These are phyloP conservation scores for Eriosoma lanigerum DNA, from an alignment of 1,140 invertebrate species.

Conservation along the genomic window DNA sequence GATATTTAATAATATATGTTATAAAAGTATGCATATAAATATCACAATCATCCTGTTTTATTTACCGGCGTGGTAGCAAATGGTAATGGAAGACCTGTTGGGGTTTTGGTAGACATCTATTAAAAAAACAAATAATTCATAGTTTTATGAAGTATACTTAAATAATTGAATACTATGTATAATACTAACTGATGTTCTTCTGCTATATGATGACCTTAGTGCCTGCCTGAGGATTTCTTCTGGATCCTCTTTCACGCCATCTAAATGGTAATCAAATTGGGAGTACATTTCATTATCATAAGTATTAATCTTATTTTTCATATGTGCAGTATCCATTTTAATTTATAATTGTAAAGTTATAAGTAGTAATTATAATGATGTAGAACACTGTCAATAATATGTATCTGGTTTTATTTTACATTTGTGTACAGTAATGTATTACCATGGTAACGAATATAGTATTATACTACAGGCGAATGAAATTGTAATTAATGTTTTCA, in stretches of 20 bases:
- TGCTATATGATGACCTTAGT: slow-evolving; percentile 65
- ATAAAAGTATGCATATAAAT: no score
- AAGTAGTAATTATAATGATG: neutral
- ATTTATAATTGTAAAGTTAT: neutral
- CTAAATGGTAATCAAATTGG: slow-evolving; percentile 67
- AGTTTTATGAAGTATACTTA: neutral
- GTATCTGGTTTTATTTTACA: neutral
- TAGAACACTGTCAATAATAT: neutral
- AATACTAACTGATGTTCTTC: slow-evolving; percentile 62
- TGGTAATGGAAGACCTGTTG: slow-evolving; percentile 37
- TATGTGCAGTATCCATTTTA: slow-evolving; percentile 40
- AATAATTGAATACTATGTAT: neutral
- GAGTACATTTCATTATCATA: slow-evolving; percentile 63
- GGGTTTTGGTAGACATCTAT: slow-evolving; percentile 29
- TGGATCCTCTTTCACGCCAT: slow-evolving; percentile 67
- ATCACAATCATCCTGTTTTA: slow-evolving; percentile 24
- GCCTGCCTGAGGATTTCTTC: slow-evolving; percentile 69
- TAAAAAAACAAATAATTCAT: neutral
- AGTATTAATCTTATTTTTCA: slow-evolving; percentile 51
- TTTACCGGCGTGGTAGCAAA: slow-evolving; percentile 32
- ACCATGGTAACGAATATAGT: slow-evolving; percentile 29
- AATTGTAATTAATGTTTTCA: neutral
- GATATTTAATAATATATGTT: no score
- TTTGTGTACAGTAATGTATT: slow-evolving; percentile 24
- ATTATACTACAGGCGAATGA: no score